Conservation (phyloP, 2,888 invertebrate species). For the Nematopogon swammerdamellus region DNA sequence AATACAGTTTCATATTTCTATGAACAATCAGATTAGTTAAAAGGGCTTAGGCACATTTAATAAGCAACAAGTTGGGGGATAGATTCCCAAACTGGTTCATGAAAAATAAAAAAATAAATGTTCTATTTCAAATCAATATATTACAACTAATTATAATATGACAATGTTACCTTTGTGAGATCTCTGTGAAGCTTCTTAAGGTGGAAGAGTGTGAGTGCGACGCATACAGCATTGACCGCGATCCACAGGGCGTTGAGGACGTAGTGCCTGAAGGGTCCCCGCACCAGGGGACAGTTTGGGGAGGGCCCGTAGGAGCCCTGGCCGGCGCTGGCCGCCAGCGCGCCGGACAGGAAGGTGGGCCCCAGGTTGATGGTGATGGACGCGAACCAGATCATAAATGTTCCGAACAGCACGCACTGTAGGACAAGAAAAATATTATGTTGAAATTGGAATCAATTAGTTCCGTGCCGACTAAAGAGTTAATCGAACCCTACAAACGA, state of each 20-base stretch:
- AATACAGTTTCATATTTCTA: too few relatives aligned
- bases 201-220: conserved; percentile 79
- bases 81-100: too few relatives aligned
- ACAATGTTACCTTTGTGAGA: conserved; percentile 60
- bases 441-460: too few relatives aligned
- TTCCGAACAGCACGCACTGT: conserved; percentile 86
- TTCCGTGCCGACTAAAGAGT: too few relatives aligned
- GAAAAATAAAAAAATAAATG: too few relatives aligned
- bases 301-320: conserved; percentile 66
- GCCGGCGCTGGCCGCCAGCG: conserved; percentile 76
- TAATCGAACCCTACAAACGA: too few relatives aligned
- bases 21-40: too few relatives aligned
- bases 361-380: conserved; percentile 88
- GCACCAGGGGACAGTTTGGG: conserved; percentile 81
- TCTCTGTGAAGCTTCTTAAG: conserved; percentile 78
- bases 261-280: conserved; percentile 86
- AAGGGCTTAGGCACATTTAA: too few relatives aligned
- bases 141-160: too few relatives aligned
- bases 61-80: too few relatives aligned
- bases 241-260: conserved; percentile 91
- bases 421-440: conserved; percentile 21
- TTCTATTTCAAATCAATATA: too few relatives aligned
- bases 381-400: conserved; percentile 93
- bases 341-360: conserved; percentile 81
- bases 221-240: conserved; percentile 81